Percentiles rank a stretch among this genome's conserved stretches.
phyloP scores from a whole-genome alignment of 2,888 invertebrate species.

The Imbricaverruca yamaguchii region DNA sequence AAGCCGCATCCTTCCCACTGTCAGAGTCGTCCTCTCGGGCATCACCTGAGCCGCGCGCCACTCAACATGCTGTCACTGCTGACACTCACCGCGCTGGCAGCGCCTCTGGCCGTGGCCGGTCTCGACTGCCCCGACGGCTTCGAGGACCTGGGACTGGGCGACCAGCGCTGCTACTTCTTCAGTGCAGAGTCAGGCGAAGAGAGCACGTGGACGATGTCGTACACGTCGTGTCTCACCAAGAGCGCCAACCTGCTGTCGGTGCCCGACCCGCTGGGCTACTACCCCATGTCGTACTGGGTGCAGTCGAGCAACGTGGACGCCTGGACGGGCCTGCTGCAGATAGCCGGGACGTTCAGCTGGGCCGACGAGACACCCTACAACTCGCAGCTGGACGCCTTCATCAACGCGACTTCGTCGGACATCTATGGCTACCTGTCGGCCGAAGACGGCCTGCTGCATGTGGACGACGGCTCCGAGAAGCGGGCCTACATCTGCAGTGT shows the following conservation, averaged over 20 bases:
- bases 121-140: neutral
- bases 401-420: neutral
- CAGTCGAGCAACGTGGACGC: neutral
- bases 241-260: neutral
- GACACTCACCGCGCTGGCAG: neutral
- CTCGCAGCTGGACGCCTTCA: neutral
- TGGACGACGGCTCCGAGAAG: neutral
- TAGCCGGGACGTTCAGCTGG: neutral
- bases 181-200: neutral
- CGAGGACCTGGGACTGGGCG: neutral
- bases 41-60: no score
- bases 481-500: neutral
- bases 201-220: neutral
- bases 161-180: neutral
- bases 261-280: slow-evolving; percentile 7
- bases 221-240: neutral
- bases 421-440: slow-evolving; percentile 5
- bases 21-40: no score
- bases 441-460: neutral
- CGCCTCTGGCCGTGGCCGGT: neutral
- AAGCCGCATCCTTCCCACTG: no score
- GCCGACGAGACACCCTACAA: neutral
- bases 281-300: neutral
- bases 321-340: neutral
- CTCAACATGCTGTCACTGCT: neutral